Base-by-base conservation (phyloP, 1,140 invertebrate species). In the Rhagoletis zephyria region DNA sequence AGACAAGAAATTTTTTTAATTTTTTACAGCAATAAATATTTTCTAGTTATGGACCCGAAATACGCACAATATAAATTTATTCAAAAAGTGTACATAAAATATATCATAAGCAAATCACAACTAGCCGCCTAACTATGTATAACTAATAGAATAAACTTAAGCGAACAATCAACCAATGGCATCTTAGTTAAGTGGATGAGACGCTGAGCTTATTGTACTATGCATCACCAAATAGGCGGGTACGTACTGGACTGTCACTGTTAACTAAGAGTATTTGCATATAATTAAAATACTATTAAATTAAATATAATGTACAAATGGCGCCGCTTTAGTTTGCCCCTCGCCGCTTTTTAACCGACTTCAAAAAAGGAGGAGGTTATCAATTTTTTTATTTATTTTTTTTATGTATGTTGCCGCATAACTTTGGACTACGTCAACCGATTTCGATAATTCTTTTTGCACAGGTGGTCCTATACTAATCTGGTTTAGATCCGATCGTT, bases 281-380 rank as follows among this genome's bases (percentile, higher is more conserved):
- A 74, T 48, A 74, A 74, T 74, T 51, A 74, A 74, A 74, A 74
- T 51, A 14, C 45, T 14, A 74, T 74, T 48, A 48, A 70, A 74
- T 45, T 45, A 40, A 40, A 30, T 30, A 30, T 64, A 64, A 64
- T n/a, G 61, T 63, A 63, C 61, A 63, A 63, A 30, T 30, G 30
- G 61, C 61, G 61, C 3, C 12, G 14, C 61, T n/a, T n/a, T 5
- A 5, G 64, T 30, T 42, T 30, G 30, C 30, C 0, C 30, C 30
- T 30, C 30, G 30, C 30, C 30, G 30, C 30, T 30, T 30, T 30
- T 30, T 30, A 30, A 30, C 30, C 30, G 30, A 30, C 30, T 30
- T 30, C 30, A 30, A 30, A 30, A 30, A 30, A 30, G 30, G 30
- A 30, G 30, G 30, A 30, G 30, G 30, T 30, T 30, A 30, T 30